A percentile compares a stretch with the other conserved stretches of the same genome.
These are phyloP conservation scores for Drosophila setifemur DNA, from an alignment of 1,140 invertebrate species.

Conservation along the genomic window DNA sequence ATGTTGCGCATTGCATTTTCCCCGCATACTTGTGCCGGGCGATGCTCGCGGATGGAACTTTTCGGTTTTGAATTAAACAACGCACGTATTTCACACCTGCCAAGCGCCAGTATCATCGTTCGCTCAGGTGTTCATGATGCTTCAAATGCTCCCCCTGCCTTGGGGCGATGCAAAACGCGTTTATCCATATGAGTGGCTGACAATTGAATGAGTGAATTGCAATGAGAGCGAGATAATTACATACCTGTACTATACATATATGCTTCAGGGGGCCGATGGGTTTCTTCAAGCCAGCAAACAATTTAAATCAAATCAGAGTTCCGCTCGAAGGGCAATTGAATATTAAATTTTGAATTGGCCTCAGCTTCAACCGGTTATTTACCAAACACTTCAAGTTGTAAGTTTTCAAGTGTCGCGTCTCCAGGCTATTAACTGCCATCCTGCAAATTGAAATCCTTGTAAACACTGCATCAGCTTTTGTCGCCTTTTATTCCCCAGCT, in stretches of 20 bases:
- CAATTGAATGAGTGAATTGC: constrained; percentile 23
- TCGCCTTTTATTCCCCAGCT: constrained; percentile 16
- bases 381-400: constrained; percentile 38
- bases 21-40: constrained; percentile 32
- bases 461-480: constrained; percentile 30
- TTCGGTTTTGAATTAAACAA: constrained; percentile 62
- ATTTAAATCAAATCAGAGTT: not conserved
- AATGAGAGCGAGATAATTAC: constrained; percentile 23
- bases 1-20: constrained; percentile 59
- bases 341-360: not conserved
- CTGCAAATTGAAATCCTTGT: constrained; percentile 25
- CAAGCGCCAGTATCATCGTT: constrained; percentile 2
- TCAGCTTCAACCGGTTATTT: constrained; percentile 23
- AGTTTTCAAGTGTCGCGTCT: constrained; percentile 45
- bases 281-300: not conserved
- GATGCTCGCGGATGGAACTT: constrained; percentile 20
- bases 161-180: constrained; percentile 34
- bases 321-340: not conserved
- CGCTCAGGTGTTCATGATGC: not conserved
- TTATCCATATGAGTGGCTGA: constrained; percentile 46
- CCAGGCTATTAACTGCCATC: constrained; percentile 35
- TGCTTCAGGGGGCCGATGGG: not conserved
- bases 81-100: constrained; percentile 68
- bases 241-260: too few relatives aligned
- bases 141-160: constrained; percentile 16